These are phyloP conservation scores for Thamnophis elegans DNA, from an alignment of 2,797 vertebrate genomes.

Conservation along the genomic window DNA sequence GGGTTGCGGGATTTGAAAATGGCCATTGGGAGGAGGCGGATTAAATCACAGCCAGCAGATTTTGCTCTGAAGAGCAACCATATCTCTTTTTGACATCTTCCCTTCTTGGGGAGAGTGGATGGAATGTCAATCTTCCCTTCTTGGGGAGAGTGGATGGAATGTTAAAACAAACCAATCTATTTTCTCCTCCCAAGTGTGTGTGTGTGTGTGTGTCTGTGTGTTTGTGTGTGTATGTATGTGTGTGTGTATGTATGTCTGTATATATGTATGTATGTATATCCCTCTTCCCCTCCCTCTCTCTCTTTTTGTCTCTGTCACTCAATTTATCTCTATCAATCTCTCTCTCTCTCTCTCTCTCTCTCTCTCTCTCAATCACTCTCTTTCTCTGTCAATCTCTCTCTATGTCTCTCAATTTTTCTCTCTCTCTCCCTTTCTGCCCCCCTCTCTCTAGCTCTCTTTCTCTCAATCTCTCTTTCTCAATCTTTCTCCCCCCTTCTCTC, in stretches of 20 bases:
- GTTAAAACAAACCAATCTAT: slow-evolving; percentile 60
- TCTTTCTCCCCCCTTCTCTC: too few species aligned
- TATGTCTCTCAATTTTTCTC: too few species aligned
- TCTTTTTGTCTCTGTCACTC: too few species aligned
- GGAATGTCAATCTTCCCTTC: slow-evolving; percentile 45
- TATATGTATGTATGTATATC: too few species aligned
- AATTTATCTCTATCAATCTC: neutral
- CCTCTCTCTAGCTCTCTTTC: too few species aligned
- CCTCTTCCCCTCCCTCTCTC: neutral
- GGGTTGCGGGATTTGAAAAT: slow-evolving; percentile 38
- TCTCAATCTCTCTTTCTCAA: too few species aligned
- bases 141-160: slow-evolving; percentile 1
- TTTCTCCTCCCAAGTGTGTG: slow-evolving; percentile 42
- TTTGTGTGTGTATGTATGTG: too few species aligned
- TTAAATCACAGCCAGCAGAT: slow-evolving; percentile 49
- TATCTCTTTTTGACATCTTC: slow-evolving; percentile 55
- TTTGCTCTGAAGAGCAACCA: slow-evolving; percentile 55
- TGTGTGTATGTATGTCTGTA: too few species aligned
- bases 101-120: slow-evolving; percentile 41
- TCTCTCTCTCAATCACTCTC: too few species aligned
- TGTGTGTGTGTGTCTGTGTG: too few species aligned
- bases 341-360: too few species aligned
- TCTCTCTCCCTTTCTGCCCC: too few species aligned
- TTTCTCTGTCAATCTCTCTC: neutral
- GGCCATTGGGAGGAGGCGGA: slow-evolving; percentile 53